Evolutionary conservation across 2,888 invertebrate species (phyloP), one percentile per base, ranked within the genome.

Genomic region (Drosophila rubida): DNA sequence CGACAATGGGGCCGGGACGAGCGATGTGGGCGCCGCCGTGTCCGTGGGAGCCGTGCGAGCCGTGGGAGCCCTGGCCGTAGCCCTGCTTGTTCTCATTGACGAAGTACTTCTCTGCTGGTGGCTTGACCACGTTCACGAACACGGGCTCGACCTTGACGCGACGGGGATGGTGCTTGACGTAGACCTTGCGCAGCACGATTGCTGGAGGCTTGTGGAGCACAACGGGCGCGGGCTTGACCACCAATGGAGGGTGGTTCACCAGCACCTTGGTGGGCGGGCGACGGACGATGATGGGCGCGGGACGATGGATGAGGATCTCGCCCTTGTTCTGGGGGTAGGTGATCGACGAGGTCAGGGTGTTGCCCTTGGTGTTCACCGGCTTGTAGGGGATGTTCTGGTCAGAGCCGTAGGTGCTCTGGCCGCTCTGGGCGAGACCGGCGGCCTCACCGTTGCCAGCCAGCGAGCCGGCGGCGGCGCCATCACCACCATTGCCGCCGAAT

Each of bases 171-270:
- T 90, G 88, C 79, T 91, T 91, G 14, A 91, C 84, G 64, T 83
- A 86, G 37, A 91, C 90, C 80, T 90, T 91, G 74, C 91, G 91
- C 41, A 91, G 70, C 1, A 92, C 89, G n/a, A 90, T 89, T 83
- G 91, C 89, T 81, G 91, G 91, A n/a, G 91, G 91, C 70, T 90
- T 91, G 82, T 92, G 91, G 14, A 92, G 79, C 55, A 92, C 90
- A 71, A 92, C 91, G 68, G 92, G 91, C 13, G 91, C 91, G 55
- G 92, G 92, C 77, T 90, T 91, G 16, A 92, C 91, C 41, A 92
- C 90, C 64, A 91, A 73, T 82, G 91, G 92, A 30, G 91, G 90
- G 78, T 92, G 92, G 55, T 91, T 91, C 50, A 92, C 91, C 61
- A 91, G 62, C 49, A 92, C 91, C 72, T 87, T 90, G 66, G 92